Conservation (phyloP, 2,797 vertebrate genomes). For the Neomorphus geoffroyi region DNA sequence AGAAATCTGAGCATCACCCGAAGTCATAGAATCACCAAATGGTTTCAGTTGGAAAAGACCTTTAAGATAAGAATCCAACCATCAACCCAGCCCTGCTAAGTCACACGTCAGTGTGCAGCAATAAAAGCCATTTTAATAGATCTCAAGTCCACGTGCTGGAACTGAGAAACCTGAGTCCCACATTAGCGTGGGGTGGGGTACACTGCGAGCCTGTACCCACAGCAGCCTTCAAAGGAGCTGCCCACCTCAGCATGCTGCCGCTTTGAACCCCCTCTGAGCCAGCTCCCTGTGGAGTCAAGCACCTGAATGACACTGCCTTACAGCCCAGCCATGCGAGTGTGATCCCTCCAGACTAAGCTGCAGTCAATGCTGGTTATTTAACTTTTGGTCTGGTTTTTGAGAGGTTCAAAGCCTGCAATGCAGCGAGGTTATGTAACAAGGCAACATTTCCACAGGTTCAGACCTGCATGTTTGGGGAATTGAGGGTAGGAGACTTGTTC, state of each 20-base stretch:
- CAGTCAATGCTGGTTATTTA: not conserved
- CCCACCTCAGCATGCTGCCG: not conserved
- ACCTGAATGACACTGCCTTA: not conserved
- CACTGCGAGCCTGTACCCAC: not conserved
- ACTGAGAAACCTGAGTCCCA: not conserved
- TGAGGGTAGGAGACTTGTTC: not conserved
- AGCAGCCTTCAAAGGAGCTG: not conserved
- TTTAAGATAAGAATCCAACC: too few species aligned
- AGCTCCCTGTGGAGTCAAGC: not conserved
- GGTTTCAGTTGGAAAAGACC: too few species aligned
- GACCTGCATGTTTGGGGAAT: not conserved
- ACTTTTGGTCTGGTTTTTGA: not conserved
- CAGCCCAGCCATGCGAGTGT: not conserved
- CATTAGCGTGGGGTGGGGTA: accelerated
- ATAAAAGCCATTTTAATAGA: not conserved
- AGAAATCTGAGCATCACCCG: not conserved
- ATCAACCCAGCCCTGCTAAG: too few species aligned
- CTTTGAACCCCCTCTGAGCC: not conserved
- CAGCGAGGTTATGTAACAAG: not conserved
- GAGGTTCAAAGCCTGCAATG: not conserved
- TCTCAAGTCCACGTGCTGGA: not conserved
- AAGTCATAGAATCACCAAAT: too few species aligned
- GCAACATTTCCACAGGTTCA: not conserved
- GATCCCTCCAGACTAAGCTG: not conserved
- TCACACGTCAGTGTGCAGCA: not conserved